phyloP scores from a whole-genome alignment of 2,888 invertebrate species.

The Nomada ferruginata region DNA sequence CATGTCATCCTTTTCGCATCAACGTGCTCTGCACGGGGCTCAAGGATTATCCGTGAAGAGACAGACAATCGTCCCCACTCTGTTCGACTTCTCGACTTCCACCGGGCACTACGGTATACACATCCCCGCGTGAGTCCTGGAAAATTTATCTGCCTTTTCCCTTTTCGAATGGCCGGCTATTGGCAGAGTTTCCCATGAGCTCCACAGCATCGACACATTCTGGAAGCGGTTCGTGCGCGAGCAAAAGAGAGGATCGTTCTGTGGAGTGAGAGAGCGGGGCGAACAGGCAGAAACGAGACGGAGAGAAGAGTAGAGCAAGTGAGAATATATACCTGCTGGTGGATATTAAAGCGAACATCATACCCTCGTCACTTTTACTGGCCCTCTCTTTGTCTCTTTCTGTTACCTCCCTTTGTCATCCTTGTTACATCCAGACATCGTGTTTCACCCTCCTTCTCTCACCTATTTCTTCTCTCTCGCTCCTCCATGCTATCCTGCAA shows the following conservation, averaged over 20 bases:
- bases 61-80: background rate
- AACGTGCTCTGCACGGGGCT: conserved; percentile 6
- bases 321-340: conserved; percentile 81
- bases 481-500: conserved; percentile 63
- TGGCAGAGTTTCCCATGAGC: conserved; percentile 62
- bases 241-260: background rate
- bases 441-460: conserved; percentile 42
- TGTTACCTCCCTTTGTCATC: conserved; percentile 44
- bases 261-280: conserved; percentile 37
- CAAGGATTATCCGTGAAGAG: conserved; percentile 31
- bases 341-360: conserved; percentile 84
- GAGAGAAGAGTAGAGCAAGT: conserved; percentile 65
- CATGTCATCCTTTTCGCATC: conserved; percentile 52
- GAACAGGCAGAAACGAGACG: conserved; percentile 14
- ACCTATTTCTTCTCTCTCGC: conserved; percentile 40
- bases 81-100: conserved; percentile 29
- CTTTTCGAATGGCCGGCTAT: conserved; percentile 25
- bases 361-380: conserved; percentile 83
- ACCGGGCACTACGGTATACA: background rate
- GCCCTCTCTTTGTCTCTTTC: conserved; percentile 67
- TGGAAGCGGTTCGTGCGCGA: conserved; percentile 25
- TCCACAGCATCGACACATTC: conserved; percentile 39
- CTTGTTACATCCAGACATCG: conserved; percentile 55
- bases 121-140: conserved; percentile 54
- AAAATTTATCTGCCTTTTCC: conserved; percentile 57